Evolutionary conservation across 2,888 invertebrate genomes (phyloP), one percentile per base, ranked within the genome.

Genomic region (Osmoderma eremita): DNA sequence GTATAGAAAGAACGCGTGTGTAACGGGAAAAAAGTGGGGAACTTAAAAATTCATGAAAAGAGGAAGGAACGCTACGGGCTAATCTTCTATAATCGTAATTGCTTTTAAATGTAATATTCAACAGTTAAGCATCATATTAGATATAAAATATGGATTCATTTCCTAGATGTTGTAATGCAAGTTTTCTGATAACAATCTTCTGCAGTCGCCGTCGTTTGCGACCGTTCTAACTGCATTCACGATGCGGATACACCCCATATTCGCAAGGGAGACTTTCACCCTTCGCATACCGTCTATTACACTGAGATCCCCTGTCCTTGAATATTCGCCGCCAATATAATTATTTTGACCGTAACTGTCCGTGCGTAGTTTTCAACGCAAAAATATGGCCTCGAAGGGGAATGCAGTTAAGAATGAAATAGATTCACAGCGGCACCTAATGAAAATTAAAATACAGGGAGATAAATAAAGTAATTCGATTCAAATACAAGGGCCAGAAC

Each of bases 261-360:
- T 70, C 58, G n/a, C 45, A 72, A 63, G 51, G 71, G 70, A 67
- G 42, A 64, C 69, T 69, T 63, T 67, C 67, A 63, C 54, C 54
- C 63, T 63, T 36, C 62, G 42, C 45, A 45, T 30, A 36, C 39
- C 68, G 66, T 69, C 67, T 67, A 68, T 71, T 73, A 70, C 71
- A 70, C 70, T 71, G 67, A 67, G 62, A 42, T 68, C 69, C 71
- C 67, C 61, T 62, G 58, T 58, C 56, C 69, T 68, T 65, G 65
- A 68, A 70, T 68, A 68, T 54, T 74, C 75, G 74, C 74, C 72
- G 72, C 74, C 77, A 75, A 75, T 77, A 77, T 78, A 78, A 79
- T 79, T 78, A 78, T 78, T 77, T 76, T 75, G 77, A 76, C 77
- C 77, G 75, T 74, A 71, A 72, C 75, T 74, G 73, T 74, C 70